Percentiles rank a stretch among this genome's conserved stretches.
These are phyloP conservation scores for Galbula dea DNA, from an alignment of 2,113 vertebrate genomes.

Conservation along the genomic window DNA sequence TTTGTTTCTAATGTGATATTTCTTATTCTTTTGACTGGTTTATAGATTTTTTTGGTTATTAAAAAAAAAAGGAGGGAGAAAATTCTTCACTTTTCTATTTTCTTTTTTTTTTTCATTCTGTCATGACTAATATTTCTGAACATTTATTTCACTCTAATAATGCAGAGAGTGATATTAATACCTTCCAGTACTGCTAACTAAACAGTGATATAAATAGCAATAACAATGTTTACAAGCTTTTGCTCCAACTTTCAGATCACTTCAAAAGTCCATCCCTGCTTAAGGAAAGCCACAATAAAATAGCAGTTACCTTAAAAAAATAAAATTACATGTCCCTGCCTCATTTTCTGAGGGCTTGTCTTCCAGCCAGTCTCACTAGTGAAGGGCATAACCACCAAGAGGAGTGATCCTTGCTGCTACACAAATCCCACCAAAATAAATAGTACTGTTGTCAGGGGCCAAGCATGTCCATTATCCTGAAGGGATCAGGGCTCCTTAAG, in stretches of 20 bases:
- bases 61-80: neutral
- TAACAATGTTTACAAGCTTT: slow-evolving; percentile 67
- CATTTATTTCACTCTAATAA: slow-evolving; percentile 65
- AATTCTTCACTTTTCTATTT: neutral
- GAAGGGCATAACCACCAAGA: neutral
- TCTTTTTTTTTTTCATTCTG: slow-evolving; percentile 39
- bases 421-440: neutral
- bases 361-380: neutral
- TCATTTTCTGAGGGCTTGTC: neutral
- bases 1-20: slow-evolving; percentile 38
- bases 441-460: neutral
- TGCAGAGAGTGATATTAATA: slow-evolving; percentile 67
- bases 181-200: slow-evolving; percentile 68
- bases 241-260: slow-evolving; percentile 42
- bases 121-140: slow-evolving; percentile 47
- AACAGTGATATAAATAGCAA: slow-evolving; percentile 72
- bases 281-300: slow-evolving; percentile 60
- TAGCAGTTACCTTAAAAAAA: slow-evolving; percentile 44
- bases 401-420: neutral
- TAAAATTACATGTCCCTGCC: neutral
- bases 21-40: slow-evolving; percentile 36
- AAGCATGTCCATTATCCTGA: neutral
- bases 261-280: slow-evolving; percentile 69
- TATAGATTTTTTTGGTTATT: slow-evolving; percentile 22
- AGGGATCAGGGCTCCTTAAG: neutral